Base-by-base conservation (phyloP, 2,888 invertebrate genomes). In the Nipponacmea schrenckii region DNA sequence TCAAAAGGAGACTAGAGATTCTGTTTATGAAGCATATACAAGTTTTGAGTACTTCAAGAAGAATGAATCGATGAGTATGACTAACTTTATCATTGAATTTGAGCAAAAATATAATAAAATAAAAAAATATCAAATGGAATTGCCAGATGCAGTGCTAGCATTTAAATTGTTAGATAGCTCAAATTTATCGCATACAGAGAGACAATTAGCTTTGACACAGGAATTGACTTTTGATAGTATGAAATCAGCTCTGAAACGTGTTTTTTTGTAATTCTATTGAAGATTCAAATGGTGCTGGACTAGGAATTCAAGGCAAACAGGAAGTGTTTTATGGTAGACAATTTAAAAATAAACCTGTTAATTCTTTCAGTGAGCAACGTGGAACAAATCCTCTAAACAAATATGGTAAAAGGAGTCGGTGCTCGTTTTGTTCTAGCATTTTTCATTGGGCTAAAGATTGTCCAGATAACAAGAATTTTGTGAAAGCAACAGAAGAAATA, bases 111-210 rank as follows among this genome's bases (percentile, higher is more conserved):
- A 44, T 45, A 27, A 27, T 15, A 65, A 65, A 24, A 45, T 44
- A 10, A 44, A 65, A 27, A 44, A 14, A 8, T 46, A 65, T 44
- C 39, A 44, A 45, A 65, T 65, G 44, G n/a, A 44, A 4, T n/a
- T 65, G 39, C 65, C 65, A 39, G 31, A 56, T 62, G n/a, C 62
- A 44, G 68, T 68, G 44, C 17, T 68, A 31, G 46, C 62, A 14
- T 68, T 68, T 17, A 68, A 20, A 15, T 17, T 62, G 10, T 24
- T 67, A 56, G 69, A 67, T 65, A 69, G 64, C 24, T 62, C 69
- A 26, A 64, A 50, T 20, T 56, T 15, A 12, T 56, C 50, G n/a
- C 39, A 39, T 39, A 39, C 39, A 5, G 39, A 39, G 39, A 39
- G 39, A 10, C 39, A 39, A 39, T 39, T 39, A 10, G 39, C 39